Percentiles rank a stretch among this genome's conserved stretches.
phyloP scores from a whole-genome alignment of 2,797 vertebrate genomes.

The Oceanodroma leucorhoa region DNA sequence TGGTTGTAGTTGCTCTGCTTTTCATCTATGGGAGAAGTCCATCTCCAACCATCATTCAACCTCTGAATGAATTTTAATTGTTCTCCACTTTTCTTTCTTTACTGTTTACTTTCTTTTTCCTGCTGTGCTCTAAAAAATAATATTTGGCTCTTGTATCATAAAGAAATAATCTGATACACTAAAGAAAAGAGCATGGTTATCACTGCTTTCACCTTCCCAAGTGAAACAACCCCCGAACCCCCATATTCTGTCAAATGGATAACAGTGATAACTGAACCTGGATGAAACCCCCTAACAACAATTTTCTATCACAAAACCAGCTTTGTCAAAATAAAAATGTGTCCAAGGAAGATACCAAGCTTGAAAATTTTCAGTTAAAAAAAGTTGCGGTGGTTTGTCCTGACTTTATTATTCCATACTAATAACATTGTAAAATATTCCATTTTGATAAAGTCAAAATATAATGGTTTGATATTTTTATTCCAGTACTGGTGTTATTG shows the following conservation, averaged over 20 bases:
- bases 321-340: not conserved
- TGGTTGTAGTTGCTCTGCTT: not conserved
- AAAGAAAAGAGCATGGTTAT: not conserved
- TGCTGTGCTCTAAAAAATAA: not conserved
- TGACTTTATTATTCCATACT: not conserved
- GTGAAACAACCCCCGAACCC: not conserved
- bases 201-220: not conserved
- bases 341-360: not conserved
- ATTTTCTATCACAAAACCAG: not conserved
- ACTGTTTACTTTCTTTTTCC: not conserved
- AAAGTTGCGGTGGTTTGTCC: not conserved
- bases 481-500: not conserved
- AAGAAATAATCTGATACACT: not conserved
- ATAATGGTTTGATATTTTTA: not conserved
- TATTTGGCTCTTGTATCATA: not conserved
- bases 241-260: not conserved
- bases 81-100: not conserved
- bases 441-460: not conserved
- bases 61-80: not conserved
- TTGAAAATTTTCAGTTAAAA: not conserved
- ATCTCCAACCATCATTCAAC: not conserved
- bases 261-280: not conserved
- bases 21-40: not conserved
- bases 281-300: not conserved
- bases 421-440: not conserved